phyloP scores from a whole-genome alignment of 1,140 invertebrate genomes.

The Littorina saxatilis region DNA sequence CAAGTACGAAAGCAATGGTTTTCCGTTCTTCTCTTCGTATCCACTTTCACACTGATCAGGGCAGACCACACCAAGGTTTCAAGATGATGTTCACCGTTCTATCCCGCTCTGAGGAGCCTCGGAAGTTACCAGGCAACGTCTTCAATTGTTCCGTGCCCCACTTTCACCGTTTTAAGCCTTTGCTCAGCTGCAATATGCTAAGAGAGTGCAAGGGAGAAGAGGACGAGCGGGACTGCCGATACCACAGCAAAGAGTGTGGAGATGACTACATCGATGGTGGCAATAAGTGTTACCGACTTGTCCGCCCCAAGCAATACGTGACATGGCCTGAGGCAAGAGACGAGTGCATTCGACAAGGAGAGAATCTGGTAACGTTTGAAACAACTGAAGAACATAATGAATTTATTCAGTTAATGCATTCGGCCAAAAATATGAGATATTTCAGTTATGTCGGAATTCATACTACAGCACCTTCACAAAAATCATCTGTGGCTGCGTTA shows the following conservation, averaged over 20 bases:
- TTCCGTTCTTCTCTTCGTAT: not conserved
- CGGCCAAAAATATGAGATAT: not conserved
- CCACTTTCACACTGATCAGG: not conserved
- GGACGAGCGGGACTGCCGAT: constrained; percentile 1
- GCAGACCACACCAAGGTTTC: not conserved
- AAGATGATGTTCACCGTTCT: constrained; percentile 14
- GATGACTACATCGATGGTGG: not conserved
- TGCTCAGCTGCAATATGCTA: not conserved
- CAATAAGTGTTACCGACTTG: not conserved
- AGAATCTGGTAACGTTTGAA: not conserved
- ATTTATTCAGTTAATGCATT: not conserved
- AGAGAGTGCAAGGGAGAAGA: not conserved
- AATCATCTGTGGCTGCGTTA: not conserved
- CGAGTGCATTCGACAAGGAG: not conserved
- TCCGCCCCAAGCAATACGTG: not conserved
- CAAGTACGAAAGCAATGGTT: not conserved
- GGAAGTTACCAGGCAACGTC: not conserved
- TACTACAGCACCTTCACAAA: no score
- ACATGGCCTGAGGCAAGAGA: not conserved
- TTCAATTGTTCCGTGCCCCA: constrained; percentile 9
- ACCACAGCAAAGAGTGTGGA: not conserved
- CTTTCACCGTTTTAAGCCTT: not conserved
- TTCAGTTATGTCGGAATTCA: not conserved
- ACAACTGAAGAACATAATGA: not conserved
- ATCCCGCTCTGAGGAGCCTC: not conserved